Percentiles rank a stretch among this genome's conserved stretches.
Evolutionary conservation across 2,888 invertebrate genomes (phyloP).

Genomic region (Gerris lacustris): DNA sequence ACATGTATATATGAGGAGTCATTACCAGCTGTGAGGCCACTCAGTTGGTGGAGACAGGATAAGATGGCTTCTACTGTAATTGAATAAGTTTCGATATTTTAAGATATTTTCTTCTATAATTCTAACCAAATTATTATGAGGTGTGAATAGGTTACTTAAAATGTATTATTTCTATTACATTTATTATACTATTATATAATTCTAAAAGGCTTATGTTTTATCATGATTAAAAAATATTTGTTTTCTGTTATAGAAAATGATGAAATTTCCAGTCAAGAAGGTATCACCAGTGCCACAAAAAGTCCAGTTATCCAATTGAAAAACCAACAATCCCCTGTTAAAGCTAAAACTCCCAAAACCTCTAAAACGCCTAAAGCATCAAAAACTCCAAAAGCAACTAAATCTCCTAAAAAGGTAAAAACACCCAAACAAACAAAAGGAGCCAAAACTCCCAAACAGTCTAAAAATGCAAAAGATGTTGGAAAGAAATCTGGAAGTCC

Average conservation of each 20-base stretch:
- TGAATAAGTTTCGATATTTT: too few species aligned
- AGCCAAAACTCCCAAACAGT: conserved; percentile 21
- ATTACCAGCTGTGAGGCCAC: too few species aligned
- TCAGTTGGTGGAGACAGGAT: too few species aligned
- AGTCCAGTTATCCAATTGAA: neutral
- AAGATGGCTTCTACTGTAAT: too few species aligned
- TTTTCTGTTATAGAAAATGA: neutral
- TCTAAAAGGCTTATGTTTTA: too few species aligned
- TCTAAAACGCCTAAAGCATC: conserved; percentile 10
- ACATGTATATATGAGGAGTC: too few species aligned
- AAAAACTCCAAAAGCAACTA: conserved; percentile 11
- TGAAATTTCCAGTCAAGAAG: neutral
- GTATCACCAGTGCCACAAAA: conserved; percentile 11
- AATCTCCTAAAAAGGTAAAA: conserved; percentile 21
- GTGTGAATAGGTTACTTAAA: too few species aligned
- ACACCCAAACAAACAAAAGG: conserved; percentile 24
- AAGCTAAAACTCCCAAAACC: conserved; percentile 18
- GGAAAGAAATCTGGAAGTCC: conserved; percentile 28
- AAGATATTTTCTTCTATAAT: too few species aligned
- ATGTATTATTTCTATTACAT: too few species aligned
- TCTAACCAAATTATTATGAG: too few species aligned
- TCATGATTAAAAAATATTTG: too few species aligned
- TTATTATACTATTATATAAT: too few species aligned
- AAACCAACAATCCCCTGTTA: neutral
- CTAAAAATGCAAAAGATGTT: neutral